Evolutionary conservation across 1,140 invertebrate genomes (phyloP), one percentile per base, ranked within the genome.

Genomic region (Drosophila watanabei): DNA sequence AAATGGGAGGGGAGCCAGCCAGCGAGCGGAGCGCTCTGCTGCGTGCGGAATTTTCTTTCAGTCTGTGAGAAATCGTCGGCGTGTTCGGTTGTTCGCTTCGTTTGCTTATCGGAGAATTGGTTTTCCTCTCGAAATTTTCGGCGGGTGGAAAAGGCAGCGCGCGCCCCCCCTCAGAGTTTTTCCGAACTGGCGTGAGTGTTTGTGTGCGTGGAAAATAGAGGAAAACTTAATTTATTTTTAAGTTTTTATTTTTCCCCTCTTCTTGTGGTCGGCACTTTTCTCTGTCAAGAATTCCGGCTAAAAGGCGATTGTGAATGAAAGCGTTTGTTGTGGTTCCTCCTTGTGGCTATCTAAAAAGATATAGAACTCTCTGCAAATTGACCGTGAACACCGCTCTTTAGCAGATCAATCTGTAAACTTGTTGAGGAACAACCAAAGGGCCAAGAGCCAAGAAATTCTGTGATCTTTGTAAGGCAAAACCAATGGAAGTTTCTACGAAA

Each of bases 41-140:
- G 85, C 85, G 85, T 89, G 86, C 69, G 86, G 86, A 89, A 89
- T 89, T 89, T 89, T 90, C 85, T 82, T 87, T 84, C 80, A 89
- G 86, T 90, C 86, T 82, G 87, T 90, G 86, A 90, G 86, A 86
- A 90, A 90, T 78, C 86, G 86, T 90, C 73, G 87, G 69, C 72
- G 75, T 70, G 82, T 78, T 86, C 72, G 80, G 84, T 82, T 70
- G 65, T 45, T 78, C 45, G 66, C 37, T 76, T 62, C 56, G 69
- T 43, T 54, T 80, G 68, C 80, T 71, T 78, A 80, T 88, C 73
- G 80, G 45, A 46, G 51, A 58, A 77, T 88, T 83, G 46, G 66
- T 39, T 41, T 24, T 66, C 20, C 4, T 30, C 13, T 56, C 16
- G 20, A 37, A 66, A 77, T 63, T 32, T 60, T 88, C 28, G 75